Conservation (phyloP, 2,113 vertebrate genomes). For the Melanostigma gelatinosum region DNA sequence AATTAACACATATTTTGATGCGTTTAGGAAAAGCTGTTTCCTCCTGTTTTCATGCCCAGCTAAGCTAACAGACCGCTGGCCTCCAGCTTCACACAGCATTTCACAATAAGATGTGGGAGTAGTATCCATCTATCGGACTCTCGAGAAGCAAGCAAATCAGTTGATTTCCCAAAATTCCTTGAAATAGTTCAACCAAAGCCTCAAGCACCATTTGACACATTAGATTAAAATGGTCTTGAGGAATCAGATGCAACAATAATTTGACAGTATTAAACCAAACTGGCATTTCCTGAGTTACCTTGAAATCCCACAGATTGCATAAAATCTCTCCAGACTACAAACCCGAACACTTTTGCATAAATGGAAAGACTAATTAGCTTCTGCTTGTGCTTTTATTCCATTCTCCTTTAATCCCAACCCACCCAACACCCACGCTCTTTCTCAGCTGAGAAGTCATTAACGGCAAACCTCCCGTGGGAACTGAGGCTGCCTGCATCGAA, state of each 20-base stretch:
- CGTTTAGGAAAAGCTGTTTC: not conserved
- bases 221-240: constrained; percentile 15
- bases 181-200: constrained; percentile 13
- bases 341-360: constrained; percentile 61
- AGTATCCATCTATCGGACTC: not conserved
- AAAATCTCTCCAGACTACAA: constrained; percentile 60
- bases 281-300: constrained; percentile 45
- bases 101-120: not conserved
- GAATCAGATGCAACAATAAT: constrained; percentile 51
- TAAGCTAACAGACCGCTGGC: not conserved
- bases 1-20: not conserved
- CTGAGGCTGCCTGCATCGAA: constrained; percentile 67
- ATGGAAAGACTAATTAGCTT: constrained; percentile 77
- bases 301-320: constrained; percentile 67
- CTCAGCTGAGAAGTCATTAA: constrained; percentile 67
- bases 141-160: not conserved
- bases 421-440: constrained; percentile 55
- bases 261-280: constrained; percentile 52
- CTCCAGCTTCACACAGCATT: not conserved
- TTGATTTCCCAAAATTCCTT: not conserved
- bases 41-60: not conserved
- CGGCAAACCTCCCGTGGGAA: constrained; percentile 56
- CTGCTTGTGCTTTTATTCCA: constrained; percentile 64
- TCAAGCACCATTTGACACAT: constrained; percentile 2
- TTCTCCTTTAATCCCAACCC: constrained; percentile 67